phyloP scores from a whole-genome alignment of 2,113 vertebrate genomes.

The Ovibos moschatus region DNA sequence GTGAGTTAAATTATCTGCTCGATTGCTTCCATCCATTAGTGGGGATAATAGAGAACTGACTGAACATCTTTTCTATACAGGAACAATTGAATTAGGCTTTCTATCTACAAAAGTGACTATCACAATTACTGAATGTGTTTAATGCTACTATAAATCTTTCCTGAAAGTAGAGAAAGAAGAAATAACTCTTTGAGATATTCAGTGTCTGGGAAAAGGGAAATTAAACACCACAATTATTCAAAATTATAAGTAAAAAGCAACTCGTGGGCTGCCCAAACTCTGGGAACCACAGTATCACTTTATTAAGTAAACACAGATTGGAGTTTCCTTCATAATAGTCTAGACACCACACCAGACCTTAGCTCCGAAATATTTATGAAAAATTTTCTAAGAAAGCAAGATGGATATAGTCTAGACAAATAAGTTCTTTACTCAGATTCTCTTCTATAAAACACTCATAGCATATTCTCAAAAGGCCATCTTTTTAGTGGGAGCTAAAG shows the following conservation, averaged over 20 bases:
- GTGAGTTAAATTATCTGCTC: conserved; percentile 33
- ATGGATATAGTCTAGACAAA: not conserved
- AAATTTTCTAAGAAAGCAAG: not conserved
- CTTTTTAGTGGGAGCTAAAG: not conserved
- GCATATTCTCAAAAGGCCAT: not conserved
- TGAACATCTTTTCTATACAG: conserved; percentile 10
- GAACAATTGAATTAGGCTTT: not conserved
- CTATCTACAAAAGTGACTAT: not conserved
- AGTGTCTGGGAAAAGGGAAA: conserved; percentile 21
- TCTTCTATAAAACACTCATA: not conserved
- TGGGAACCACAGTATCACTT: not conserved
- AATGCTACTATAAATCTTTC: conserved; percentile 29
- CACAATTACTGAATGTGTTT: not conserved
- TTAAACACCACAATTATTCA: not conserved
- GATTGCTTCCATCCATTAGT: conserved; percentile 27
- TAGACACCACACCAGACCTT: not conserved
- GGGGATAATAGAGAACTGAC: conserved; percentile 17
- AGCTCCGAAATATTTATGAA: conserved; percentile 38
- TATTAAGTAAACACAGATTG: not conserved
- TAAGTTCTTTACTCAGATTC: not conserved
- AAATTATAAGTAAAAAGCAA: not conserved
- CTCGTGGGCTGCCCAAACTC: not conserved
- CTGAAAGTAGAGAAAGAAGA: conserved; percentile 29
- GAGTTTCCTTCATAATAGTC: not conserved
- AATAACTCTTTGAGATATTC: conserved; percentile 21